These are phyloP conservation scores for Rhineura floridana DNA, from an alignment of 2,113 vertebrate species.

Conservation along the genomic window DNA sequence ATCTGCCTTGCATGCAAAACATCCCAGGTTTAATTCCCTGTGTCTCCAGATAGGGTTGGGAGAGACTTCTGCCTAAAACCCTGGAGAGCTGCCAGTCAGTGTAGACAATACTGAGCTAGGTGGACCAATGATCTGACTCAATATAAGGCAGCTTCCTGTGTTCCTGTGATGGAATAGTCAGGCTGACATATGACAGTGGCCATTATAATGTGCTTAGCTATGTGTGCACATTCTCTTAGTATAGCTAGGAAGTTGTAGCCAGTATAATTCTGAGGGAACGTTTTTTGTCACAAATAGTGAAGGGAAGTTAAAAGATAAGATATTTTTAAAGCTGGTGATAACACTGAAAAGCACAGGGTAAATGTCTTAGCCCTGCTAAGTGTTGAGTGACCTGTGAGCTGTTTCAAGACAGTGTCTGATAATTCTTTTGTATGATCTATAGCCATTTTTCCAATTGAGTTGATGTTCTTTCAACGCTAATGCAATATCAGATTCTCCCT, in stretches of 20 bases:
- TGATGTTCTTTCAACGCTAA: not conserved
- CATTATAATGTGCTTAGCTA: slow-evolving; percentile 1
- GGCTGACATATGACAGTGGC: not conserved
- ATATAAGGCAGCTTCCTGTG: too few species aligned
- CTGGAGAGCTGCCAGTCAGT: too few species aligned
- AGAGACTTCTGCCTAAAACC: too few species aligned
- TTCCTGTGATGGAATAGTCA: not conserved
- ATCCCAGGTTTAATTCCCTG: too few species aligned
- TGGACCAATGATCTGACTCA: too few species aligned
- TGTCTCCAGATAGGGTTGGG: too few species aligned
- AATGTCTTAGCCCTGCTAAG: slow-evolving; percentile 15
- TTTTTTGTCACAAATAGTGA: accelerated
- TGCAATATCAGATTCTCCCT: not conserved
- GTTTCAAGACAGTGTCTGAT: slow-evolving; percentile 23
- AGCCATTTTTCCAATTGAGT: slow-evolving; percentile 6
- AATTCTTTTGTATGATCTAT: slow-evolving; percentile 14
- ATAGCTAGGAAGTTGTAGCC: not conserved
- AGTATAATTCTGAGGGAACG: not conserved
- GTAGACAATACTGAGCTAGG: too few species aligned
- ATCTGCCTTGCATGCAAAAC: too few species aligned
- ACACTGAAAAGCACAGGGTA: slow-evolving; percentile 13
- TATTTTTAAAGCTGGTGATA: slow-evolving; percentile 13
- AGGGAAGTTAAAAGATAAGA: slow-evolving; percentile 8
- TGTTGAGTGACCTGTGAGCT: not conserved
- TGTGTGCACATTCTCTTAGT: not conserved